A percentile compares a stretch with the other conserved stretches of the same genome.
Evolutionary conservation across 2,888 invertebrate species (phyloP).

Genomic region (Stictocephala bisonia): DNA sequence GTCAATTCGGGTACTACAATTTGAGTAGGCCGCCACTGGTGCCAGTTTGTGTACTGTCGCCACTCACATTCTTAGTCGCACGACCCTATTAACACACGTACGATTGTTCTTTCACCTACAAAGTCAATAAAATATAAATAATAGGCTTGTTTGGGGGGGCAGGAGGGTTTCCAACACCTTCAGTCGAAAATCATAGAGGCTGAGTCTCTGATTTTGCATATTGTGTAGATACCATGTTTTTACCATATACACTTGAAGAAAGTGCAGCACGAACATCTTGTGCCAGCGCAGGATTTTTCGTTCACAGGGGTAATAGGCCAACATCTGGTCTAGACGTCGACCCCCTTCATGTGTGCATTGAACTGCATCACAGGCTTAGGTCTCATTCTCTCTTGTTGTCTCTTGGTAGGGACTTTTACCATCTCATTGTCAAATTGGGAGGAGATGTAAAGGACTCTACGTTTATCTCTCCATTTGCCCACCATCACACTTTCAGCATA

Average conservation of each 20-base stretch:
- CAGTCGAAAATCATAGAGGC: conserved; percentile 14
- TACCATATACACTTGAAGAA: neutral
- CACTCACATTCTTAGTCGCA: too few species aligned
- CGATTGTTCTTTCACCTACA: too few species aligned
- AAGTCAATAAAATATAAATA: too few species aligned
- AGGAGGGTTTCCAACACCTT: conserved; percentile 33
- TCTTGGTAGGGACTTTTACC: neutral
- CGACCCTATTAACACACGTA: too few species aligned
- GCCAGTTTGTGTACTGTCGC: too few species aligned
- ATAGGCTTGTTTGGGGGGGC: neutral
- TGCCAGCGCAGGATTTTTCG: conserved; percentile 35
- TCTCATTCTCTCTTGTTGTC: neutral
- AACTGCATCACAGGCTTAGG: conserved; percentile 23
- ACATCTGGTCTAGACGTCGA: conserved; percentile 42
- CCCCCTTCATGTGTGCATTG: conserved; percentile 38
- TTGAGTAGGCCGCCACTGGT: too few species aligned
- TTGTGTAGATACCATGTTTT: conserved; percentile 11
- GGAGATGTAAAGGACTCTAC: neutral
- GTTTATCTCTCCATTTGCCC: conserved; percentile 4
- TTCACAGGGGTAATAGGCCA: conserved; percentile 39
- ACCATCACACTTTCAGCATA: conserved; percentile 3
- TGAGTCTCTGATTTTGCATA: conserved; percentile 42
- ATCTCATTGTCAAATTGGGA: neutral
- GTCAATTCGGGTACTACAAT: too few species aligned
- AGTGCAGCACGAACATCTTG: conserved; percentile 32